Conservation (phyloP, 2,113 vertebrate species). For the Thermophis baileyi region DNA sequence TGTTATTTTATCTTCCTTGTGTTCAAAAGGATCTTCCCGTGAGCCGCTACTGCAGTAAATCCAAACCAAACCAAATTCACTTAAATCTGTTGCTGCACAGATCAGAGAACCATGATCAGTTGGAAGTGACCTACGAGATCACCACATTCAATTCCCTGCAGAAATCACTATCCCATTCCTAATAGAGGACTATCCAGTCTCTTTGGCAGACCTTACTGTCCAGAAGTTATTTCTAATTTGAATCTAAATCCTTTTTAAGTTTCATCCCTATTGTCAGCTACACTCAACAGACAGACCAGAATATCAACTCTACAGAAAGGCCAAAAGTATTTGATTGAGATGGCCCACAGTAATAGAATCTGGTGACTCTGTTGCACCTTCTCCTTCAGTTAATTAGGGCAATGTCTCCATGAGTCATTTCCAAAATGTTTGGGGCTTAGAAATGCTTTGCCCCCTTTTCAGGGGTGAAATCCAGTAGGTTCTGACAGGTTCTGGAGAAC, state of each 20-base stretch:
- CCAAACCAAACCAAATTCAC: neutral
- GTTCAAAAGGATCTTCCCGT: neutral
- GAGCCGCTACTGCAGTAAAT: neutral
- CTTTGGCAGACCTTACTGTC: neutral
- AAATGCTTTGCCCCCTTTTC: neutral
- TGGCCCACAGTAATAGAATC: neutral
- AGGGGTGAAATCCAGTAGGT: too few relatives aligned
- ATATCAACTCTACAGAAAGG: neutral
- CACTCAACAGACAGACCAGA: neutral
- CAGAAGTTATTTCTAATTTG: neutral
- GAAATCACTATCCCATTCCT: neutral
- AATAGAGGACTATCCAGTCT: neutral
- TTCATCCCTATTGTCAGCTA: neutral
- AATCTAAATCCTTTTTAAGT: neutral
- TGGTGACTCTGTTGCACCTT: neutral
- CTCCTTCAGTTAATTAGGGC: neutral
- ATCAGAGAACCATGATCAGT: neutral
- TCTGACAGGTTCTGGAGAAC: too few relatives aligned
- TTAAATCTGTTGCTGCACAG: neutral
- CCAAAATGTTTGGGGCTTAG: neutral
- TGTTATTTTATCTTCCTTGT: neutral
- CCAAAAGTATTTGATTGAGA: neutral
- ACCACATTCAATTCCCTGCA: neutral
- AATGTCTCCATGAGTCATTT: neutral
- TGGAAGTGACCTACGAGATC: neutral